These are phyloP conservation scores for Clarias laeviceps DNA, from an alignment of 2,797 vertebrate genomes.

Conservation along the genomic window DNA sequence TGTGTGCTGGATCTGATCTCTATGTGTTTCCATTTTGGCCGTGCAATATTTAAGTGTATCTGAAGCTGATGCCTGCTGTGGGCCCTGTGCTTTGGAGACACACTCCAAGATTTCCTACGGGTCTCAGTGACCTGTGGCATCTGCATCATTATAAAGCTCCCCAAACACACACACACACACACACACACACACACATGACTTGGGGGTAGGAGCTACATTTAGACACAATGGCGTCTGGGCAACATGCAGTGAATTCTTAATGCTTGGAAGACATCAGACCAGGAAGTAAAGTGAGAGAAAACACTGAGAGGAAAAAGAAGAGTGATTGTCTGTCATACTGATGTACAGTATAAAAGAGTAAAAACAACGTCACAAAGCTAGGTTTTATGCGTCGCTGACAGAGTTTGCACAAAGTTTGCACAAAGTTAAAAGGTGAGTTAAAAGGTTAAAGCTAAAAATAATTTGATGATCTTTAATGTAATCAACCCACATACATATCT, in stretches of 20 bases:
- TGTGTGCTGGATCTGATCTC: constrained; percentile 13
- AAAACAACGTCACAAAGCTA: background rate
- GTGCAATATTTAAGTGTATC: background rate
- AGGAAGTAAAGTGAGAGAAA: background rate
- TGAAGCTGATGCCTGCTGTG: background rate
- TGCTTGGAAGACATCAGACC: too few species aligned
- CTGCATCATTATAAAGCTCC: constrained; percentile 33
- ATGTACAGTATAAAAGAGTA: too few species aligned
- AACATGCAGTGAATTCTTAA: constrained; percentile 31
- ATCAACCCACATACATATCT: too few species aligned
- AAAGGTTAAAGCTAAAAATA: too few species aligned
- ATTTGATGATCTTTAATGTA: too few species aligned
- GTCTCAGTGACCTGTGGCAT: constrained; percentile 40
- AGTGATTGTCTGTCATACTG: too few species aligned
- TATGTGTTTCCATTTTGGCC: background rate
- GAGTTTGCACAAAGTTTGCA: too few species aligned
- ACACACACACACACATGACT: background rate
- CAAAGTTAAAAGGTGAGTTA: too few species aligned
- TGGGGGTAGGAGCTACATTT: constrained; percentile 24
- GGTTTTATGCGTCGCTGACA: background rate
- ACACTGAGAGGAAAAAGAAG: background rate
- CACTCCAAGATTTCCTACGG: constrained; percentile 37
- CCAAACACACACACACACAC: constrained; percentile 21
- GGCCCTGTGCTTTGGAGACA: constrained; percentile 12
- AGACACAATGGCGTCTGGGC: constrained; percentile 36